These are phyloP conservation scores for Scopus umbretta DNA, from an alignment of 2,113 vertebrate genomes.

Conservation along the genomic window DNA sequence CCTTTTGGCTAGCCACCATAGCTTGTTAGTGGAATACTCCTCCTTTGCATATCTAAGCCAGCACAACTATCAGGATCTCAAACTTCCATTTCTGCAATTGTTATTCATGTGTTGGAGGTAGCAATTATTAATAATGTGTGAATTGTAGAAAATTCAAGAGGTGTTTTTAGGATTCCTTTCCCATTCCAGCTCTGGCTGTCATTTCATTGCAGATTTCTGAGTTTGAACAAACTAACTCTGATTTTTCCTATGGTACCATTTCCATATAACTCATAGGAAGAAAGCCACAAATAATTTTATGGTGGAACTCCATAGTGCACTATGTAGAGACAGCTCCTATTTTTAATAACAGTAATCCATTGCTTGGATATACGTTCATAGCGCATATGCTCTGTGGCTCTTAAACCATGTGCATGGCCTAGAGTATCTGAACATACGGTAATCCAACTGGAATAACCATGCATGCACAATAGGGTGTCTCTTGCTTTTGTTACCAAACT, in stretches of 20 bases:
- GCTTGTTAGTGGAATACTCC: not conserved
- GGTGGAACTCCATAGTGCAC: not conserved
- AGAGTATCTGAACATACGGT: not conserved
- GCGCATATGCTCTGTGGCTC: not conserved
- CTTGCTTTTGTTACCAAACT: not conserved
- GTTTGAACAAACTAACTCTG: not conserved
- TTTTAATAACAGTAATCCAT: not conserved
- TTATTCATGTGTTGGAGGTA: not conserved
- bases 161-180: not conserved
- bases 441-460: not conserved
- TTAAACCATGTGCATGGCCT: rapidly evolving
- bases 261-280: not conserved
- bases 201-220: not conserved
- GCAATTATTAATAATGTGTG: not conserved
- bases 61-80: not conserved
- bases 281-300: not conserved
- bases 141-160: not conserved
- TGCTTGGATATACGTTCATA: not conserved
- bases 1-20: not conserved
- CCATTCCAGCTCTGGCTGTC: not conserved
- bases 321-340: not conserved
- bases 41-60: not conserved
- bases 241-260: not conserved
- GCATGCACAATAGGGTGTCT: not conserved
- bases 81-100: not conserved